Conservation (phyloP, 2,113 vertebrate species). For the Columba janthina region DNA sequence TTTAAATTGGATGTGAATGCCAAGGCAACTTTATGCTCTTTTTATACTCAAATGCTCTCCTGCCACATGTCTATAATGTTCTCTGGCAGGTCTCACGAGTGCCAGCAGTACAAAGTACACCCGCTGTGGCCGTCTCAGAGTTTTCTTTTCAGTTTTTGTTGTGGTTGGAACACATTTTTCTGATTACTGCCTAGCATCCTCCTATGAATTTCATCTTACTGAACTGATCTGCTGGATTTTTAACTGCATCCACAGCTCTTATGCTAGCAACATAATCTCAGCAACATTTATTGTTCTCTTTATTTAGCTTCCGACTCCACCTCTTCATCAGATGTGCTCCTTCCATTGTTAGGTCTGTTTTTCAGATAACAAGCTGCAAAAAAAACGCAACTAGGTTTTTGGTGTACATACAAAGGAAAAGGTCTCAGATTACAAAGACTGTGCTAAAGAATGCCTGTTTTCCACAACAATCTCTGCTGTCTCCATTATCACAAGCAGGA, state of each 20-base stretch:
- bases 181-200: neutral
- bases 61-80: neutral
- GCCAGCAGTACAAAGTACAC: neutral
- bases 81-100: neutral
- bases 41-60: conserved; percentile 25
- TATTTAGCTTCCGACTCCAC: neutral
- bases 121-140: neutral
- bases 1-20: conserved; percentile 15
- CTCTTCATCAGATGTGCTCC: neutral
- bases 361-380: neutral
- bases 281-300: neutral
- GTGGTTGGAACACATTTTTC: neutral
- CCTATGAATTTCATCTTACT: neutral
- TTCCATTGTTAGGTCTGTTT: neutral
- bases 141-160: conserved; percentile 19
- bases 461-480: neutral
- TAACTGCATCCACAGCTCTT: neutral
- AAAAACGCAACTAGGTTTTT: neutral
- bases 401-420: neutral
- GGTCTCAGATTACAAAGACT: neutral
- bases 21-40: conserved; percentile 9
- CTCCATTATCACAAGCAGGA: neutral
- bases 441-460: neutral
- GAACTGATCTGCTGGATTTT: conserved; percentile 15
- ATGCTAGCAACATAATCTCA: neutral